Percentiles rank a stretch among this genome's conserved stretches.
phyloP scores from a whole-genome alignment of 2,888 invertebrate species.

The Macrophya alboannulata region DNA sequence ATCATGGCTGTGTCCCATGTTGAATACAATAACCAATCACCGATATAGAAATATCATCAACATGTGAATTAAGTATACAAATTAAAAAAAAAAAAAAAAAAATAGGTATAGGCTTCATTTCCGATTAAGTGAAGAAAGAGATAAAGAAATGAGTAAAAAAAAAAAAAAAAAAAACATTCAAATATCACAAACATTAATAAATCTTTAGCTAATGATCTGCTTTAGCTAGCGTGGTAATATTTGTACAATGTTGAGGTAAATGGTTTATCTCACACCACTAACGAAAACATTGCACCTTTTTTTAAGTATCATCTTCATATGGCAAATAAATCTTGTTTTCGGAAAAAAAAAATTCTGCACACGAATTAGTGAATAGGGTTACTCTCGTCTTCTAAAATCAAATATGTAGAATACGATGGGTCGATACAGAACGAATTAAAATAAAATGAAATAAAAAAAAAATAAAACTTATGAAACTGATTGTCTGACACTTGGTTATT shows the following conservation, averaged over 20 bases:
- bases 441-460: not conserved
- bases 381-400: conserved; percentile 45
- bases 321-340: conserved; percentile 10
- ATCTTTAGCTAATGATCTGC: conserved; percentile 4
- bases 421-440: conserved; percentile 13
- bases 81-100: not conserved
- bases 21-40: conserved; percentile 40
- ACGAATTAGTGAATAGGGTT: conserved; percentile 33
- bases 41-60: conserved; percentile 20
- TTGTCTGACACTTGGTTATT: conserved; percentile 42
- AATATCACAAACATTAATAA: conserved; percentile 31
- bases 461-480: conserved; percentile 3
- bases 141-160: not conserved
- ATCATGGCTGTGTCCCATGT: conserved; percentile 36
- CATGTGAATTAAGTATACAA: conserved; percentile 19
- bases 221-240: conserved; percentile 39
- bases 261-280: conserved; percentile 9
- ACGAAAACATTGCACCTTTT: conserved; percentile 46
- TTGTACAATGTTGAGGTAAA: conserved; percentile 27
- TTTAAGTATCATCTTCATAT: conserved; percentile 34
- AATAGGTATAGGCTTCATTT: conserved; percentile 45
- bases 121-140: not conserved
- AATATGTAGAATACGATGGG: conserved; percentile 36
- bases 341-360: not conserved
- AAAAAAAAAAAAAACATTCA: not conserved